phyloP scores from a whole-genome alignment of 2,113 vertebrate species.

The Burhinus oedicnemus region DNA sequence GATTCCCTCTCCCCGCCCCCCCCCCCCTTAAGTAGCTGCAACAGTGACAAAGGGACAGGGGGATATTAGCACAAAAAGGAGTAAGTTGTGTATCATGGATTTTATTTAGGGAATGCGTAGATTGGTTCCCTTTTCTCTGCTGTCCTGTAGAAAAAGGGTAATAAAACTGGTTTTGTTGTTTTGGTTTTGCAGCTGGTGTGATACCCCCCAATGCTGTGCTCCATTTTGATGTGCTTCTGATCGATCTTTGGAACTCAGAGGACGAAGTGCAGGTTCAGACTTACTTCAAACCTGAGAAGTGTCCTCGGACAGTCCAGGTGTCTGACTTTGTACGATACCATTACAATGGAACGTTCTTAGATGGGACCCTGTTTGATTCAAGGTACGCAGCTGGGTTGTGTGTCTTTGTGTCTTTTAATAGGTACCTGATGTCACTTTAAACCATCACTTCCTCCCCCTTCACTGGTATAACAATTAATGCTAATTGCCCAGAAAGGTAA shows the following conservation, averaged over 20 bases:
- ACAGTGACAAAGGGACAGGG: not conserved
- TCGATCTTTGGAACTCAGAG: conserved; percentile 93
- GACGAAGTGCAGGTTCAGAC: conserved; percentile 89
- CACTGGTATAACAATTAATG: not conserved
- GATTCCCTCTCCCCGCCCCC: not conserved
- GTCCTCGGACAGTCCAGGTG: conserved; percentile 88
- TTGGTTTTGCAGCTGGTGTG: conserved; percentile 80
- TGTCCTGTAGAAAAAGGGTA: not conserved
- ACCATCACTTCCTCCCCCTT: not conserved
- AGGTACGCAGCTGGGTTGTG: conserved; percentile 76
- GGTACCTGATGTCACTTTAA: not conserved
- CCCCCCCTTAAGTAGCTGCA: not conserved
- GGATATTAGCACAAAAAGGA: not conserved
- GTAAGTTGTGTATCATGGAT: not conserved
- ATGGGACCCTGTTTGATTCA: conserved; percentile 97
- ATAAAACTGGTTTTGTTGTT: not conserved
- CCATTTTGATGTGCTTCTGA: conserved; percentile 93
- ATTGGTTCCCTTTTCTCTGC: not conserved
- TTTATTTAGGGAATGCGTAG: not conserved
- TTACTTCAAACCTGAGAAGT: conserved; percentile 85
- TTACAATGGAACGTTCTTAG: conserved; percentile 94
- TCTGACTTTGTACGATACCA: conserved; percentile 96
- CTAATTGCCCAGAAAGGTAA: not conserved
- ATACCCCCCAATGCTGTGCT: conserved; percentile 91
- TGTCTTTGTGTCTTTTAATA: not conserved